Percentiles rank a stretch among this genome's conserved stretches.
phyloP scores from a whole-genome alignment of 1,140 invertebrate genomes.

The Drosophila prosaltans region DNA sequence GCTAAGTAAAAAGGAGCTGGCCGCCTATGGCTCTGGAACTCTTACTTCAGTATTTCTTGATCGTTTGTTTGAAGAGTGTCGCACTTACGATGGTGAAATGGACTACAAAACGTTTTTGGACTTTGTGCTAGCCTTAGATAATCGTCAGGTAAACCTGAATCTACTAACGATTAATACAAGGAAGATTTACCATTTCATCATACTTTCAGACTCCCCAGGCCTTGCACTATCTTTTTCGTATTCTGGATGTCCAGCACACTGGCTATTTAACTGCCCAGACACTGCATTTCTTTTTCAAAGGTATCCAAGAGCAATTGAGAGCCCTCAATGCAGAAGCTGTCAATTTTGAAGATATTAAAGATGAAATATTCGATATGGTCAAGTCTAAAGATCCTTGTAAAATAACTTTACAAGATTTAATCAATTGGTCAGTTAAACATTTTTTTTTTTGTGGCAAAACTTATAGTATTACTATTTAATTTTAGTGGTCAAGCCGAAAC shows the following conservation, averaged over 20 bases:
- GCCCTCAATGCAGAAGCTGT: constrained; percentile 93
- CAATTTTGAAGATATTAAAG: constrained; percentile 96
- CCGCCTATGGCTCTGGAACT: constrained; percentile 94
- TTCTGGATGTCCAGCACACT: constrained; percentile 94
- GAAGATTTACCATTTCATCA: neutral
- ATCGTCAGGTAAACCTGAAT: constrained; percentile 88
- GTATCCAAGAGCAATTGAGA: constrained; percentile 95
- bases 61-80: constrained; percentile 96
- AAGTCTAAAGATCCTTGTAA: constrained; percentile 92
- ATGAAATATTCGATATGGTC: constrained; percentile 99
- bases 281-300: constrained; percentile 97
- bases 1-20: constrained; percentile 94
- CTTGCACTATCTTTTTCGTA: constrained; percentile 95
- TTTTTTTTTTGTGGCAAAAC: neutral
- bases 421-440: constrained; percentile 74
- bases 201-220: constrained; percentile 87
- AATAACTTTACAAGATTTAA: constrained; percentile 94
- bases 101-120: constrained; percentile 99
- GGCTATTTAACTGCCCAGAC: constrained; percentile 96
- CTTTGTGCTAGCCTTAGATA: constrained; percentile 96
- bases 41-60: constrained; percentile 96
- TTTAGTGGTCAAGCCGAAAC: constrained; percentile 95
- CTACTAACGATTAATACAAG: neutral
- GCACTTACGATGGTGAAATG: constrained; percentile 98
- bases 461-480: neutral